Evolutionary conservation across 1,140 invertebrate species (phyloP), one percentile per base, ranked within the genome.

Genomic region (Eriocheir sinensis): DNA sequence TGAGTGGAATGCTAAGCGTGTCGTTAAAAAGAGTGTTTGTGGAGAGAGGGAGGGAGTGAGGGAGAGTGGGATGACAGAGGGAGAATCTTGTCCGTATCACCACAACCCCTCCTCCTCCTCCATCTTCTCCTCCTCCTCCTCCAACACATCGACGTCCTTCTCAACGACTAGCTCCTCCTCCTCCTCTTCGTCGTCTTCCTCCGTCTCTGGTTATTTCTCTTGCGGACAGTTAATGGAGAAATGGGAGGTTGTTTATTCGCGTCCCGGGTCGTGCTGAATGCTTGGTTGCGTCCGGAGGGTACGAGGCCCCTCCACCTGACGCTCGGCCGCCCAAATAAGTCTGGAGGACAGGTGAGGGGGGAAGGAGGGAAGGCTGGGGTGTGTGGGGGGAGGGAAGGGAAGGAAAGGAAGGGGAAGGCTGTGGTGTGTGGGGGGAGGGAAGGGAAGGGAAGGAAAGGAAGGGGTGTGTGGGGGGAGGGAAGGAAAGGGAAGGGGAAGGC

Each of bases 1-100:
- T 72, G 60, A 72, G 60, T n/a, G 60, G 60, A 72, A 72, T 72
- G 60, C 60, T 72, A 72, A 72, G 60, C 60, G 60, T 72, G 60
- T 72, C 60, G 60, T 72, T 72, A 72, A 72, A 48, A 72, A 72
- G 60, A 72, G 60, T 72, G 60, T 72, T 72, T 72, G 60, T 72
- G 60, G 60, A 72, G 60, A 72, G 60, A 72, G 21, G 17, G 21
- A n/a, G 17, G 21, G 60, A 72, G 60, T 72, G 21, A 72, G 27
- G 60, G 60, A 72, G 60, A 72, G 60, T 72, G 60, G 60, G 60
- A 72, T 72, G 60, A 72, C 60, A 72, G 60, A 72, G 60, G 60
- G 60, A 72, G 60, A 72, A 72, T 72, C 60, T 72, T 72, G 60
- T 72, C 60, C 60, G n/a, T 72, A 72, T 72, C 21, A 72, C 60